Evolutionary conservation across 1,140 invertebrate genomes (phyloP), one percentile per base, ranked within the genome.

Genomic region (Eurosta solidaginis): DNA sequence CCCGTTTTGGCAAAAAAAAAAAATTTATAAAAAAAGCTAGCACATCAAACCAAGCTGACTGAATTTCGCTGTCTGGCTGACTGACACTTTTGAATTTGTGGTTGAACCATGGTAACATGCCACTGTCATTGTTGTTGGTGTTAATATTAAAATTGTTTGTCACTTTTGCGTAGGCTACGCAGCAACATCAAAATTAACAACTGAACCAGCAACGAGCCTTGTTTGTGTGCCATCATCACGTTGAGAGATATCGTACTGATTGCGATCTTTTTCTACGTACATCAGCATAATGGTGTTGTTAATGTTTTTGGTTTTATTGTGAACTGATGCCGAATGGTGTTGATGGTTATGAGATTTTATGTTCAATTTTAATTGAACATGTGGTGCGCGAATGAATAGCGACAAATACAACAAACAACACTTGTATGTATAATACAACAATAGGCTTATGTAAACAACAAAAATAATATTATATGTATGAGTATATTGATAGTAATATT

Each of bases 361-460:
- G 75, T 76, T 52, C 49, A n/a, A 76, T 76, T 76, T 76, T 76
- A 76, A 76, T 76, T 76, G 75, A 76, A 76, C 75, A 76, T 76
- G 75, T 76, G 75, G 42, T 40, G 45, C 75, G 36, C 75, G 49
- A 36, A n/a, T n/a, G 27, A 50, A 44, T 10, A 76, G 20, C 40
- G 25, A 45, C 74, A 76, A 47, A 76, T 76, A 33, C 74, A 76
- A 44, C 40, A 42, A 59, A 54, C 5, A 52, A 52, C 25, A 27
- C 7, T 0, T 10, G 25, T 6, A 52, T 6, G 7, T 17, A 6
- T n/a, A 68, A 68, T 10, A 40, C 7, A 68, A 68, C 36, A 68
- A 68, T 42, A 40, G 59, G 54, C 33, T 52, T 63, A 20, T 17
- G 17, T 17, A 63, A 63, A 40, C 59, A 68, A 68, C 59, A 36